phyloP scores from a whole-genome alignment of 2,888 invertebrate species.

The Drosophila lutescens region DNA sequence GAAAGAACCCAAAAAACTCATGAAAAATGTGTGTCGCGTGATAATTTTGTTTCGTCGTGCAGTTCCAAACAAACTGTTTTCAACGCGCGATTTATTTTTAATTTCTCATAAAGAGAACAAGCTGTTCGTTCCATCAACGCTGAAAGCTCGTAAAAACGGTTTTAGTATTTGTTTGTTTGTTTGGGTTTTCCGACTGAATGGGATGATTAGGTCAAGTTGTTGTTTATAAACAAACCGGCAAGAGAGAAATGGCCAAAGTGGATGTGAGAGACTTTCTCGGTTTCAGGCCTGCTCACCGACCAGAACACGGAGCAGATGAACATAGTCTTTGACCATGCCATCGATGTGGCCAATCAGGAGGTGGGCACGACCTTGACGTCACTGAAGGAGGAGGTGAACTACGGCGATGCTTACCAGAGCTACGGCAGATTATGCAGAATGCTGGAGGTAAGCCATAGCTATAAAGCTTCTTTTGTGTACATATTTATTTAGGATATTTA shows the following conservation, averaged over 20 bases:
- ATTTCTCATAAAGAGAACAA: slow-evolving; percentile 70
- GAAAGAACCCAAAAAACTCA: slow-evolving; percentile 10
- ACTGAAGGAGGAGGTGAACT: slow-evolving; percentile 83
- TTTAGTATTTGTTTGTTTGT: slow-evolving; percentile 74
- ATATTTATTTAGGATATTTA: too few species aligned
- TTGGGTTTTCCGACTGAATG: slow-evolving; percentile 39
- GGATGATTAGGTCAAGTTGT: slow-evolving; percentile 63
- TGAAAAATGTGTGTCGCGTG: slow-evolving; percentile 43
- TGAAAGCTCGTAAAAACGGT: slow-evolving; percentile 69
- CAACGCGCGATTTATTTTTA: slow-evolving; percentile 74
- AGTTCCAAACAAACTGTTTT: slow-evolving; percentile 44
- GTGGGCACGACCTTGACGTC: slow-evolving; percentile 63
- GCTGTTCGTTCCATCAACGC: slow-evolving; percentile 77
- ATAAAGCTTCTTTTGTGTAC: too few species aligned
- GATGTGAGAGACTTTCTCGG: slow-evolving; percentile 1
- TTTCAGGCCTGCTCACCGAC: slow-evolving; percentile 80
- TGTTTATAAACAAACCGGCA: slow-evolving; percentile 75
- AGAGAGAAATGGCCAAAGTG: slow-evolving; percentile 11
- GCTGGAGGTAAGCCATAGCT: slow-evolving; percentile 84
- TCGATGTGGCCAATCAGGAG: slow-evolving; percentile 77
- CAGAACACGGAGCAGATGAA: slow-evolving; percentile 76
- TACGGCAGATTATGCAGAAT: slow-evolving; percentile 86
- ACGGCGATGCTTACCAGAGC: slow-evolving; percentile 86
- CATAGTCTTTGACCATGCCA: slow-evolving; percentile 81
- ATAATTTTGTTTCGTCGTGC: slow-evolving; percentile 10